Evolutionary conservation across 2,797 vertebrate species (phyloP), one percentile per base, ranked within the genome.

Genomic region (Acanthornis magna): DNA sequence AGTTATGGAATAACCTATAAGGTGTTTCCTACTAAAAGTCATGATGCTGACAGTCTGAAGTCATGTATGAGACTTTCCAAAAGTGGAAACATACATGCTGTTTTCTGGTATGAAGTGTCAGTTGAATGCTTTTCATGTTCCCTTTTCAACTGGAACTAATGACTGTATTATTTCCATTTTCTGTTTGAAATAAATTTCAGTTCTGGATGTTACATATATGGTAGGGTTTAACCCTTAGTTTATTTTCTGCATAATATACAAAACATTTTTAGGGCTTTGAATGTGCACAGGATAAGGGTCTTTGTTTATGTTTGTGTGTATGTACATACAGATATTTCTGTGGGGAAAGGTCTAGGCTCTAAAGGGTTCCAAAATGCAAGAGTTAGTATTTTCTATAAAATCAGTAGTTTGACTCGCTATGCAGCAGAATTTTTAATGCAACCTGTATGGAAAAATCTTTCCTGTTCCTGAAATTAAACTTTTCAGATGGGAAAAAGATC

Each of bases 251-350:
- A 5, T 51, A 29, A 36, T 32, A 34, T 57, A 1, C 2, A 36
- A 83, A 88, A 53, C 0, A 18, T 21, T 45, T 72, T 11, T 36
- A 65, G 20, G 17, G 2, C 6, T 79, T 77, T 73, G 10, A 42
- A 40, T 18, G 20, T 50, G 13, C 23, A 50, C 57, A 1, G 5
- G 67, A 16, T n/a, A 43, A 22, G 23, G 5, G 1, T 21, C 25
- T 62, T 51, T 85, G 3, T 43, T 8, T 16, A 43, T 54, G 2
- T 21, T 32, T 85, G 1, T 57, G 5, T 50, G 2, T 10, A 32
- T 16, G 14, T n/a, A 13, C 18, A 18, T n/a, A 26, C 0, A n/a
- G 17, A 30, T 2, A 34, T 25, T 3, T 61, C 32, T 42, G 4
- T 38, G 21, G 4, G 4, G 6, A 67, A 72, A 70, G 1, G 3